Conservation (phyloP, 2,113 vertebrate species). For the Plotosus lineatus region DNA sequence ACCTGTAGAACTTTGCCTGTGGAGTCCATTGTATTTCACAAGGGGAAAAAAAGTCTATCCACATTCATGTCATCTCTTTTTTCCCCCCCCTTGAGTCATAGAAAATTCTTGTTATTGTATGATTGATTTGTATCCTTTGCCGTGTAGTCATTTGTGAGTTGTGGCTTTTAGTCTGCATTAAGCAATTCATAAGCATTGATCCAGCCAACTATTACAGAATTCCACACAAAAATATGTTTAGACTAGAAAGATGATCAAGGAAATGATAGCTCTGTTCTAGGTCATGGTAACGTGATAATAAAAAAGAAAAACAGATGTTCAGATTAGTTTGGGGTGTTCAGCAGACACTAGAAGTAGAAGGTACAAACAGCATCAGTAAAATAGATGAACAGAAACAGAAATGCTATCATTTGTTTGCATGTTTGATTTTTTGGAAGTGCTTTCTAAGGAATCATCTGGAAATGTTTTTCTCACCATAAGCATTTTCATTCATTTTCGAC, state of each 20-base stretch:
- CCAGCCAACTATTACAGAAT: background rate
- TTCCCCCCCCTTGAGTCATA: background rate
- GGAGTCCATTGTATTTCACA: background rate
- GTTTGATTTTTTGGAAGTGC: background rate
- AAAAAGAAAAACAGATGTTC: background rate
- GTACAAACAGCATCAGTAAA: background rate
- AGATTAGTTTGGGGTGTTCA: background rate
- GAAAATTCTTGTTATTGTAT: background rate
- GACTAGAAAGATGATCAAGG: background rate
- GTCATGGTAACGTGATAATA: background rate
- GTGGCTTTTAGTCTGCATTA: background rate
- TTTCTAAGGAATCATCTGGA: background rate
- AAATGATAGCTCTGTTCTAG: background rate
- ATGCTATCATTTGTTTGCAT: background rate
- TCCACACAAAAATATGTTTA: constrained; percentile 2
- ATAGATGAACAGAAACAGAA: background rate
- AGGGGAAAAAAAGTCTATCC: background rate
- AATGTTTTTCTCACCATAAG: background rate
- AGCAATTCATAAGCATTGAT: background rate
- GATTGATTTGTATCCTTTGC: too few relatives aligned
- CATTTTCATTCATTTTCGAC: too few relatives aligned
- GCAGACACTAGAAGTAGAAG: background rate
- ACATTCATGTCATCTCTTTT: background rate
- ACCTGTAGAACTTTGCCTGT: background rate
- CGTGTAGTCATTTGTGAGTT: background rate